Conservation (phyloP, 2,113 vertebrate genomes). For the Genyomyrus donnyi region DNA sequence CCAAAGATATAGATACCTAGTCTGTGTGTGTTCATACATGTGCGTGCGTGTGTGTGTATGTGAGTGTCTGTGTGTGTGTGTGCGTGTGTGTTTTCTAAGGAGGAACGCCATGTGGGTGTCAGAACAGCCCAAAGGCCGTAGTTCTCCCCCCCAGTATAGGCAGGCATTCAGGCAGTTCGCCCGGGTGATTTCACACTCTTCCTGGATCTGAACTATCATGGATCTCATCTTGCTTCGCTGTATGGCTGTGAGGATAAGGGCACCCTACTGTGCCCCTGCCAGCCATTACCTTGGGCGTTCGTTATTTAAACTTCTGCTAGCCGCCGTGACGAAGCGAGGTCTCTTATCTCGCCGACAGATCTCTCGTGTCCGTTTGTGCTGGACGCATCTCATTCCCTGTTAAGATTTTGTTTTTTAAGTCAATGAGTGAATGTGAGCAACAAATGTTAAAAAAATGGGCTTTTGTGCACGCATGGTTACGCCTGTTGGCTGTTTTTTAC, state of each 20-base stretch:
- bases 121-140: not conserved
- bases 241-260: not conserved
- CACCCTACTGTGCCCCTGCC: not conserved
- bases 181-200: not conserved
- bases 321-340: not conserved
- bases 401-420: not conserved
- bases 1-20: not conserved
- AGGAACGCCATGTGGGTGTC: not conserved
- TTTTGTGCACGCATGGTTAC: not conserved
- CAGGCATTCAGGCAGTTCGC: not conserved
- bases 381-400: not conserved
- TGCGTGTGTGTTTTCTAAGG: not conserved
- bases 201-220: not conserved
- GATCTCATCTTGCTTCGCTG: not conserved
- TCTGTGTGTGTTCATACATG: not conserved
- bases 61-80: not conserved
- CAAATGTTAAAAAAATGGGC: not conserved
- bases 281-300: not conserved
- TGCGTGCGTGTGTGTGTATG: not conserved
- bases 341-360: not conserved
- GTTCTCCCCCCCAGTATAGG: not conserved
- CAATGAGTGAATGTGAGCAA: not conserved
- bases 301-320: not conserved
- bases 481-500: not conserved
- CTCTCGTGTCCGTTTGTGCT: not conserved